Evolutionary conservation across 2,888 invertebrate species (phyloP).

Genomic region (Linnaemya tessellans): DNA sequence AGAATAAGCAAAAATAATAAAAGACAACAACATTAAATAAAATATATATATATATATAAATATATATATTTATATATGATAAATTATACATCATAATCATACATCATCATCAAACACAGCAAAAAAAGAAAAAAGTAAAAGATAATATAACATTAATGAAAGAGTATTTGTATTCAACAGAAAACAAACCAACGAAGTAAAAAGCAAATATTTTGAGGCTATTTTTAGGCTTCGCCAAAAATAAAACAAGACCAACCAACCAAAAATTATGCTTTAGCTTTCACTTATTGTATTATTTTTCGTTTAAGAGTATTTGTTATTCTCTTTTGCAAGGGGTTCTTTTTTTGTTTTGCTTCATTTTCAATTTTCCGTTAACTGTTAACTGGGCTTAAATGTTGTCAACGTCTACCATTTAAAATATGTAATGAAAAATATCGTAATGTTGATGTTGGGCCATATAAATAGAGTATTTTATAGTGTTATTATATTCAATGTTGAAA

Average conservation of each 20-base stretch:
- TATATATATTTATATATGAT: slow-evolving; percentile 19
- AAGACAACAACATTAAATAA: slow-evolving; percentile 14
- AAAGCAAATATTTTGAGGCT: slow-evolving; percentile 24
- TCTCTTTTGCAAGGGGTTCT: slow-evolving; percentile 14
- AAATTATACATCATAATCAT: slow-evolving; percentile 37
- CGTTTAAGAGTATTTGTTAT: slow-evolving; percentile 7
- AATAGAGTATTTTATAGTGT: slow-evolving; percentile 41
- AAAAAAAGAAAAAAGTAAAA: slow-evolving; percentile 19
- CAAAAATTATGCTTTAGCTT: slow-evolving; percentile 42
- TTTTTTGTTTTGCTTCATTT: slow-evolving; percentile 26
- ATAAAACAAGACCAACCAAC: slow-evolving; percentile 25
- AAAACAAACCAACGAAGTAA: neutral
- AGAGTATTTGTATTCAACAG: slow-evolving; percentile 5
- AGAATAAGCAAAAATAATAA: slow-evolving; percentile 15
- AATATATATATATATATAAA: slow-evolving; percentile 14
- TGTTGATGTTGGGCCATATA: slow-evolving; percentile 83
- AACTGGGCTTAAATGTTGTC: slow-evolving; percentile 67
- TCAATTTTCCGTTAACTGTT: slow-evolving; percentile 46
- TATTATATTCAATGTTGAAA: slow-evolving; percentile 36
- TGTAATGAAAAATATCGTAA: slow-evolving; percentile 83
- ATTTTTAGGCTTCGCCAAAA: slow-evolving; percentile 41
- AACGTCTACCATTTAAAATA: slow-evolving; percentile 81
- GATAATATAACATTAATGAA: neutral
- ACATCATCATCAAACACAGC: slow-evolving; percentile 5
- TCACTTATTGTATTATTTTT: slow-evolving; percentile 8